Base-by-base conservation (phyloP, 2,888 invertebrate species). In the Orthonychiurus folsomi region DNA sequence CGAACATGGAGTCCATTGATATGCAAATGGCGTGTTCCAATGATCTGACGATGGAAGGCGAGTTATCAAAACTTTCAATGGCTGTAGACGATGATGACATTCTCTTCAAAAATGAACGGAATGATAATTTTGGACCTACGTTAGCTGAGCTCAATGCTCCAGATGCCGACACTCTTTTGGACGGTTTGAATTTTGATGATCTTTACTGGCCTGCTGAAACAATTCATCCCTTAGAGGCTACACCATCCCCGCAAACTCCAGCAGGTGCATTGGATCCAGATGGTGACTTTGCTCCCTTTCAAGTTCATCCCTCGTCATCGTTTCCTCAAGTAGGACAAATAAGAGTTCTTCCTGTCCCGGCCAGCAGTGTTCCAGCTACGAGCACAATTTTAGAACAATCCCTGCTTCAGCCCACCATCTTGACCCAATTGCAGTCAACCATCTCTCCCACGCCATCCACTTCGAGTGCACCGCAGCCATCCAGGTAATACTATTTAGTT, bases 181-280 rank as follows among this genome's bases (percentile, higher is more conserved):
- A 88, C 75, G 90, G 90, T 77, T 82, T 92, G 69, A 91, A 88
- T 77, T 89, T 92, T 77, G 91, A 91, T 76, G 91, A 91, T 76
- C 79, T 92, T 56, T 78, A 88, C 21, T 76, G 88, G 70, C 87
- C 88, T 1, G 86, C 86, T 73, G 88, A 87, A 74, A 54, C 53
- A 47, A 52, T 63, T 5, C 53, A 59, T 5, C 66, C 67, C 15
- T 52, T 66, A 5, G 71, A 70, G 61, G 71, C 69, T 2, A 71
- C 73, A 5, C 70, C 73, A 9, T 73, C 73, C 3, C 73, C 73
- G 1, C 73, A 73, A 25, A 70, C 70, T 18, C 70, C 70, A 2
- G 66, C 67, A 26, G 66, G 65, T 23, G 63, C 27, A n/a, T 50
- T 66, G 54, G 65, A 69, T 62, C 66, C 67, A 21, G 68, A 68